Conservation (phyloP, 2,888 invertebrate genomes). For the Tineola bisselliella region DNA sequence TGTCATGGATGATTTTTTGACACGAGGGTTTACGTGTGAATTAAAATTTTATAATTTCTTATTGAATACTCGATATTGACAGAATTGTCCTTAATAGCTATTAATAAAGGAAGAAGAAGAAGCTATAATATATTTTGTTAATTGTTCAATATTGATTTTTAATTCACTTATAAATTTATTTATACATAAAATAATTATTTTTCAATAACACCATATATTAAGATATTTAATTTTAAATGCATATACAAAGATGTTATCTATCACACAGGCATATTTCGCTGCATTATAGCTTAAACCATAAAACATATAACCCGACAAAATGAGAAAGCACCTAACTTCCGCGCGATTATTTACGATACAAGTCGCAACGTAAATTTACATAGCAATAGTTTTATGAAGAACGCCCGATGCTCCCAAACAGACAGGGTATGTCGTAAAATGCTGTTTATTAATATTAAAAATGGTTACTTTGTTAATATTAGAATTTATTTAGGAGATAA, state of each 20-base stretch:
- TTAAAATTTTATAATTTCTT: no score
- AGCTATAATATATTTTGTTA: no score
- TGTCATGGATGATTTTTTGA: no score
- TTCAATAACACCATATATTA: neutral
- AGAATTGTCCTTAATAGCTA: no score
- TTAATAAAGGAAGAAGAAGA: no score
- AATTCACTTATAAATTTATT: neutral
- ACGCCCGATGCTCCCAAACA: neutral
- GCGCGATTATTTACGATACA: neutral
- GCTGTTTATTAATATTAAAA: neutral
- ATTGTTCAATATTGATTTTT: no score
- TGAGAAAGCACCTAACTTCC: neutral
- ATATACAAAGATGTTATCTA: slow-evolving; percentile 7
- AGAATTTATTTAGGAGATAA: neutral
- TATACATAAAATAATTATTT: neutral
- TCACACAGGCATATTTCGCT: slow-evolving; percentile 9
- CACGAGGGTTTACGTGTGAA: no score
- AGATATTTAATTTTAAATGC: neutral
- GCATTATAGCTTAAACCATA: slow-evolving; percentile 8
- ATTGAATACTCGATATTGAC: no score
- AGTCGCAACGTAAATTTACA: neutral
- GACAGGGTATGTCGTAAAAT: slow-evolving; percentile 9
- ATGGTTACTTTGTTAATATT: slow-evolving; percentile 5
- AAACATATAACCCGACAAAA: slow-evolving; percentile 10
- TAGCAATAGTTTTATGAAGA: slow-evolving; percentile 2